These are phyloP conservation scores for Odocoileus hemionus DNA, from an alignment of 2,113 vertebrate genomes.

Conservation along the genomic window DNA sequence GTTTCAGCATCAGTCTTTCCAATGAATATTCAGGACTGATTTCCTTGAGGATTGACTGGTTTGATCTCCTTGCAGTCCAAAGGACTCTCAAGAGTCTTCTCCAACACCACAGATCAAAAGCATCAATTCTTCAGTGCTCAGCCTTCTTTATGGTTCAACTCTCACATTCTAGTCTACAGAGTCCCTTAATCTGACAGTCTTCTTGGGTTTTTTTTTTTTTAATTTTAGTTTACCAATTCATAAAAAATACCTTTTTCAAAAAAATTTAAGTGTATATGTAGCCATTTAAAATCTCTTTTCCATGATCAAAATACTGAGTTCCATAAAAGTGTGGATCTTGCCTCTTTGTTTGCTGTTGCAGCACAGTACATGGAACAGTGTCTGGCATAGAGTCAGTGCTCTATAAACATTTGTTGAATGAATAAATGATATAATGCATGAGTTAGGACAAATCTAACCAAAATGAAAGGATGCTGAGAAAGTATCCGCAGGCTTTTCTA, in stretches of 20 bases:
- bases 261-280: background rate
- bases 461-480: background rate
- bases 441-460: background rate
- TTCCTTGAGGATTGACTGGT: background rate
- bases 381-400: background rate
- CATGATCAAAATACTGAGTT: background rate
- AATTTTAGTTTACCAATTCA: background rate
- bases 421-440: background rate
- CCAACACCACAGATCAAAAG: background rate
- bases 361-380: background rate
- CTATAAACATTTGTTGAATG: background rate
- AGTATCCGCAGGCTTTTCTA: background rate
- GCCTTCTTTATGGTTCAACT: background rate
- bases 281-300: background rate
- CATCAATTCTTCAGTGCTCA: background rate
- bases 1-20: background rate
- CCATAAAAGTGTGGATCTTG: background rate
- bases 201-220: background rate
- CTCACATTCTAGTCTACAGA: background rate
- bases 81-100: background rate
- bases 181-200: background rate
- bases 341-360: background rate
- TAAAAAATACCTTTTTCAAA: background rate
- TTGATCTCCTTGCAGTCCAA: background rate
- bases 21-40: background rate